These are phyloP conservation scores for Lateolabrax maculatus DNA, from an alignment of 2,797 vertebrate genomes.

Conservation along the genomic window DNA sequence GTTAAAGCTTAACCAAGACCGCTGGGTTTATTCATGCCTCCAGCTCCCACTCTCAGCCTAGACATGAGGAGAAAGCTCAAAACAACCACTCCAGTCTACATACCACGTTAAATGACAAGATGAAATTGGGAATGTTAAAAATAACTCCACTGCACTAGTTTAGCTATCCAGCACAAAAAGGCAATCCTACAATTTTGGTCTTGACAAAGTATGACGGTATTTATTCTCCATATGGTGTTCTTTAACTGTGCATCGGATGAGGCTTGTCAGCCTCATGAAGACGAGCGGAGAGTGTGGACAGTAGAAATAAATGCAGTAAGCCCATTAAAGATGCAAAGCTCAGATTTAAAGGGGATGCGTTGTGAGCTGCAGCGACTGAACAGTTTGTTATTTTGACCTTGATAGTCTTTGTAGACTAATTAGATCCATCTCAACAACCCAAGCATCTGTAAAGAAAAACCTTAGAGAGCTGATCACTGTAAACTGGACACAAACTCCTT, in stretches of 20 bases:
- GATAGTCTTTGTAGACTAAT: constrained; percentile 37
- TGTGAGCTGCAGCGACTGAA: constrained; percentile 10
- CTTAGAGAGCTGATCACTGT: constrained; percentile 20
- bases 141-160: constrained; percentile 66
- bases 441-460: constrained; percentile 14
- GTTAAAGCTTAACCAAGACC: constrained; percentile 73
- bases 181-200: constrained; percentile 31
- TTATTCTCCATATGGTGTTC: constrained; percentile 39
- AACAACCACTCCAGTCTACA: constrained; percentile 58
- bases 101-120: constrained; percentile 68
- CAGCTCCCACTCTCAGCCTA: constrained; percentile 63
- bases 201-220: constrained; percentile 36
- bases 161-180: constrained; percentile 38
- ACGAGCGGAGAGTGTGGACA: constrained; percentile 52
- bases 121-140: constrained; percentile 71
- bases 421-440: constrained; percentile 46
- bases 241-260: constrained; percentile 51
- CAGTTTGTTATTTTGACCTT: constrained; percentile 40
- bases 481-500: constrained; percentile 31
- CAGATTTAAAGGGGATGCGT: constrained; percentile 29
- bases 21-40: constrained; percentile 73
- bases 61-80: constrained; percentile 67
- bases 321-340: constrained; percentile 52
- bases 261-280: constrained; percentile 51
- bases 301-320: constrained; percentile 69